A percentile compares a stretch with the other conserved stretches of the same genome.
phyloP scores from a whole-genome alignment of 2,113 vertebrate genomes.

The Vidua chalybeata region DNA sequence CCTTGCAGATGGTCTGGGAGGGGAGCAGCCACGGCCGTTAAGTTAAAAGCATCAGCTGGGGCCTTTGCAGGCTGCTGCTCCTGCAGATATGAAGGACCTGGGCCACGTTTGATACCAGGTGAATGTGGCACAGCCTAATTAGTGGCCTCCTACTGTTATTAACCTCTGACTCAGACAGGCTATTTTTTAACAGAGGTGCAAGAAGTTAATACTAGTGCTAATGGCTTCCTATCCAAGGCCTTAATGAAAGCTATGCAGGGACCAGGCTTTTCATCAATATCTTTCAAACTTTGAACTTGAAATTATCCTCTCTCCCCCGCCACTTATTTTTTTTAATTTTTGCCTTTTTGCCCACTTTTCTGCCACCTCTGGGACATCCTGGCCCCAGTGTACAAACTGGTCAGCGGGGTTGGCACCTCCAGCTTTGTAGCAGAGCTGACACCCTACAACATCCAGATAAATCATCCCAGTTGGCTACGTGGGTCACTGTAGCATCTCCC shows the following conservation, averaged over 20 bases:
- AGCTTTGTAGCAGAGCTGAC: background rate
- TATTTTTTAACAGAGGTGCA: slow-evolving; percentile 73
- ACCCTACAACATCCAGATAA: accelerated
- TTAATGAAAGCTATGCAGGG: slow-evolving; percentile 68
- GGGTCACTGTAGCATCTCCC: background rate
- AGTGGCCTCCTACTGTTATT: slow-evolving; percentile 71
- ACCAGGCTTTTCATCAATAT: slow-evolving; percentile 66
- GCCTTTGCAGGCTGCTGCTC: slow-evolving; percentile 57
- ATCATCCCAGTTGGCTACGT: background rate
- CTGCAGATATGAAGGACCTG: slow-evolving; percentile 51
- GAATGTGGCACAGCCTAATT: slow-evolving; percentile 58
- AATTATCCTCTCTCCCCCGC: background rate
- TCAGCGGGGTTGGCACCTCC: background rate
- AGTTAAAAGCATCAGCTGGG: slow-evolving; percentile 46
- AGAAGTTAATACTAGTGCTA: slow-evolving; percentile 73
- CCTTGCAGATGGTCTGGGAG: slow-evolving; percentile 61
- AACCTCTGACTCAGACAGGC: slow-evolving; percentile 74
- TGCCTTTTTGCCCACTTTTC: background rate
- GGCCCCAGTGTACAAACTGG: background rate
- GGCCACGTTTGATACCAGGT: slow-evolving; percentile 52
- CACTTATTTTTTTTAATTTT: background rate
- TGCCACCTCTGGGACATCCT: background rate
- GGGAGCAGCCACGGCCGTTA: background rate
- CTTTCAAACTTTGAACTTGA: slow-evolving; percentile 69
- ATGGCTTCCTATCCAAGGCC: slow-evolving; percentile 57